Evolutionary conservation across 2,113 vertebrate genomes (phyloP), one percentile per base, ranked within the genome.

Genomic region (Scomber colias): DNA sequence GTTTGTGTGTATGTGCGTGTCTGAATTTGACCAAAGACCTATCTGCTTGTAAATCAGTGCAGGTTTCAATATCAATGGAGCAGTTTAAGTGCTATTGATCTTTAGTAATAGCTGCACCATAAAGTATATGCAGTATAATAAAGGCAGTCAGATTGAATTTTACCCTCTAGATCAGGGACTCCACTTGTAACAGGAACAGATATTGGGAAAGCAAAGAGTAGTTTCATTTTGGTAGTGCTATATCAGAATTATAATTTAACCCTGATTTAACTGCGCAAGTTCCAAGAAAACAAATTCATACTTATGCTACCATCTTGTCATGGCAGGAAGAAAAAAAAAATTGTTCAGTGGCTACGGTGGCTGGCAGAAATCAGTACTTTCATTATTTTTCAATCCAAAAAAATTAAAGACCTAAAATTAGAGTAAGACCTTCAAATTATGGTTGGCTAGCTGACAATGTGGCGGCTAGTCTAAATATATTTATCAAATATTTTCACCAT

Each of bases 61-160:
- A 90, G 90, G 90, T 92, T 92, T 91, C 90, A 92, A 91, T 92
- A 93, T 92, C 89, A 91, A 84, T 89, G 88, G 87, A 81, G 84
- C 83, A 83, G 80, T 91, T 90, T 91, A 92, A 92, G 92, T 94
- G 90, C 81, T 94, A 94, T 93, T 93, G 92, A 94, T 93, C 87
- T 91, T 87, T 86, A 82, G 92, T 92, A 93, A 94, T 92, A 91
- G 89, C 93, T 89, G 78, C 50, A 71, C 66, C 75, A 88, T 91
- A 85, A 91, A 93, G 92, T 89, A 84, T 82, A 90, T 90, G 82
- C 78, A 61, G 84, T 85, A 89, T 84, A 88, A 89, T 90, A 90
- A 90, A 89, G 80, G 79, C 62, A 69, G 85, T 89, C 79, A 59
- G 81, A 89, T 78, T 84, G 80, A 86, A 84, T 86, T 75, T 88